Evolutionary conservation across 2,888 invertebrate genomes (phyloP), one percentile per base, ranked within the genome.

Genomic region (Lucinisca nassula): DNA sequence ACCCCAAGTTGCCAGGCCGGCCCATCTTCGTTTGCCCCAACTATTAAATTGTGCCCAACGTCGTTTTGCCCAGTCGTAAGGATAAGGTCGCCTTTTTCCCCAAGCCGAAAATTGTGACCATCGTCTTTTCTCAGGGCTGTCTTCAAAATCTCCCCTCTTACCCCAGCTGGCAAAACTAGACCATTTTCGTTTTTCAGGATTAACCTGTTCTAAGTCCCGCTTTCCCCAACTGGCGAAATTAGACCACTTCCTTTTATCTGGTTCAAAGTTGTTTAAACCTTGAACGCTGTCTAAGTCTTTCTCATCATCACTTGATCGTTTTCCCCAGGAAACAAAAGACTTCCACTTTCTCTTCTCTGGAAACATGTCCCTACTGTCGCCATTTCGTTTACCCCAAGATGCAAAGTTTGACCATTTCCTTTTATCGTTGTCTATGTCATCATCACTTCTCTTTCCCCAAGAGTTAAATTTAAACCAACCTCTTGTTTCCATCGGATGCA

Each of bases 21-120:
- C 55, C 91, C 91, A 91, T 35, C 81, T 81, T 24, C 91, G 77
- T 75, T 91, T 91, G 6, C 91, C 89, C 84, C 89, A 88, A 27
- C 81, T 80, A 21, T 82, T 83, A 58, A 88, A 80, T 14, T 55
- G 77, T 1, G 51, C 58, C 89, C 84, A 87, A 30, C 77, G 70
- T 30, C 90, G 70, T 38, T 89, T 89, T 12, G 87, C 84, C 89
- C 89, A 89, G 12, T 67, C 67, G 35, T 8, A 67, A 1, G 67
- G 67, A 21, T 67, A 67, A 10, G 17, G 17, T 35, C 67, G 67
- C 24, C 67, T 32, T 55, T 87, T 87, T 0, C 87, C 87, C 87
- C 87, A 87, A 0, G 82, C 30, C 17, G 78, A 67, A n/a, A 83
- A 67, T 30, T 61, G 58, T 12, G 80, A 80, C 86, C 83, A 86